Base-by-base conservation (phyloP, 30 jellyfish, hydroid and myxozoan genomes). In the Hydractinia symbiolongicarpus region DNA sequence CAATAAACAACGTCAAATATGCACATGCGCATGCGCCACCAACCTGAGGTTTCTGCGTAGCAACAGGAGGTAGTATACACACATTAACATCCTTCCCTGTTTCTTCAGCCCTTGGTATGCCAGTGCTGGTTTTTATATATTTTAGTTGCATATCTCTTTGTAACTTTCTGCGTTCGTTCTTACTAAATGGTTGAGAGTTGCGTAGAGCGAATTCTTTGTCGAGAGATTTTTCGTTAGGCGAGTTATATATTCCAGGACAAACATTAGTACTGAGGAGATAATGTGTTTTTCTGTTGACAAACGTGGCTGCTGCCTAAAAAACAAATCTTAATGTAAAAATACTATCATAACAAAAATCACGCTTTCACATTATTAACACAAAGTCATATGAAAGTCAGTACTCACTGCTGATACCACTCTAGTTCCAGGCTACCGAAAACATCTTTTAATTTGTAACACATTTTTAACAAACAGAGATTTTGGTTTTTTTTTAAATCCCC, bases 201-300 rank as follows among this genome's bases (percentile, higher is more conserved):
- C 89, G 84, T 54, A 90, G 72, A 52, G 79, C 89, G 66, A 40
- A 56, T 69, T 90, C 97, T 73, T 84, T 85, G 14, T 62, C 77
- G 30, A 85, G 58, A 7, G 77, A 72, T 62, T 81, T 56, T 20
- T 82, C 82, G 9, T 64, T 50, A 4, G 93, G 95, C 6, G 97
- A 90, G 52, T 70, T 72, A 72, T 85, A 90, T 53, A 90, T 77
- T 60, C 97, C 90, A 6, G 90, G 92, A 50, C 73, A 82, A 10
- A 85, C 95, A 17, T 67, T 54, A 4, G 97, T 90, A 80, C 97
- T 90, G 9, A 90, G 68, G 68, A 90, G 86, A 71, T 85, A 79
- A 72, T 90, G 97, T 53, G 61, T 88, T 67, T 81, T 85, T 66
- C 97, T 73, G 7, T 86, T 85, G 50, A 82, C 84, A 21, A 50